A percentile compares a stretch with the other conserved stretches of the same genome.
These are phyloP conservation scores for Zaprionus nigranus DNA, from an alignment of 1,140 invertebrate genomes.

Conservation along the genomic window DNA sequence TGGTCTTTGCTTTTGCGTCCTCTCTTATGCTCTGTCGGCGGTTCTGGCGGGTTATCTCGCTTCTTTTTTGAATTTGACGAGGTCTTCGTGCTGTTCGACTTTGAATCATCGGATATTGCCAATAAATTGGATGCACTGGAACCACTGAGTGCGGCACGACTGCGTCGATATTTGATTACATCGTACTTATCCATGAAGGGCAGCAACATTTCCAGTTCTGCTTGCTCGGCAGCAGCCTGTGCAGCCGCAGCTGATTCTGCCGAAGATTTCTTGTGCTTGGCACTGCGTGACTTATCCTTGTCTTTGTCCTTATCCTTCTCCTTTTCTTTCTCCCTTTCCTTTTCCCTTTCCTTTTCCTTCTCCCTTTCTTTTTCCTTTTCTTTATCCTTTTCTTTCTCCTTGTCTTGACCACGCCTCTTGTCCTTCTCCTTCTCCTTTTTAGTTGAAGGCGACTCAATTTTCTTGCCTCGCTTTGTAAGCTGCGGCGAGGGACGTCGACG, in stretches of 20 bases:
- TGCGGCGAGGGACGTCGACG: slow-evolving; percentile 32
- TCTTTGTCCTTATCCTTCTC: slow-evolving; percentile 56
- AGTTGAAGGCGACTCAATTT: slow-evolving; percentile 19
- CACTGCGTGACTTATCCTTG: slow-evolving; percentile 44
- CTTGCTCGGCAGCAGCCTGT: slow-evolving; percentile 67
- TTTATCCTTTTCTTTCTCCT: slow-evolving; percentile 47
- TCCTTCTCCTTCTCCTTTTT: slow-evolving; percentile 55
- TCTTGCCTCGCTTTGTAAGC: slow-evolving; percentile 39
- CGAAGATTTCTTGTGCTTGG: slow-evolving; percentile 64
- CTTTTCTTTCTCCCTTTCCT: slow-evolving; percentile 40
- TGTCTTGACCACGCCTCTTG: slow-evolving; percentile 8
- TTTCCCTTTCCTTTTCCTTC: slow-evolving; percentile 38
- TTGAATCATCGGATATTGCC: slow-evolving; percentile 59
- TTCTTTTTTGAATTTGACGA: slow-evolving; percentile 53
- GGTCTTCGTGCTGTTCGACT: slow-evolving; percentile 51
- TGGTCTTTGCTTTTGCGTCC: slow-evolving; percentile 61
- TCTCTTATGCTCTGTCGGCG: slow-evolving; percentile 53
- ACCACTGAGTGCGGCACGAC: slow-evolving; percentile 79
- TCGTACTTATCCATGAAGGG: slow-evolving; percentile 86
- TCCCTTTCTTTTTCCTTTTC: slow-evolving; percentile 37
- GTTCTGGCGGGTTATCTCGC: slow-evolving; percentile 43
- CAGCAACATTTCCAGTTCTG: slow-evolving; percentile 73
- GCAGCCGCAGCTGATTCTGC: slow-evolving; percentile 64
- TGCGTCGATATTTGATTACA: slow-evolving; percentile 88
- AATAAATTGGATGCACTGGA: slow-evolving; percentile 59